Evolutionary conservation across 2,888 invertebrate genomes (phyloP).

Genomic region (Arrhopalites spinosus): DNA sequence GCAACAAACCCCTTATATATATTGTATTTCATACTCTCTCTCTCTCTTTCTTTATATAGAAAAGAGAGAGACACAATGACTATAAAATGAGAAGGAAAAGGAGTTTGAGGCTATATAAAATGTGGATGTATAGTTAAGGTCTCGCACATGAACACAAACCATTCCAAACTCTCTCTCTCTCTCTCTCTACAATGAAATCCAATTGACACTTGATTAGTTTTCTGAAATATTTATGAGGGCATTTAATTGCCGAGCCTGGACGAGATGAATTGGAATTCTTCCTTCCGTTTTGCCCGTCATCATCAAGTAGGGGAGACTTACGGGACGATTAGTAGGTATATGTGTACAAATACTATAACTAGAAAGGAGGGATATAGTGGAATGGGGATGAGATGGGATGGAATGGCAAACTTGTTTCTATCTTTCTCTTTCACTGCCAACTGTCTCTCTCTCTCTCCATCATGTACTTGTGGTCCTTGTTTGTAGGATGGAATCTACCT

Average conservation of each 20-base stretch:
- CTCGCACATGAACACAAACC: conserved; percentile 22
- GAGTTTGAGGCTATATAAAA: not conserved
- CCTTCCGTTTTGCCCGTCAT: conserved; percentile 26
- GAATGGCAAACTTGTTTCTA: too few species aligned
- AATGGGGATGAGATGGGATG: too few species aligned
- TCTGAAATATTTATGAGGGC: conserved; percentile 56
- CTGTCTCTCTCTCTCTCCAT: too few species aligned
- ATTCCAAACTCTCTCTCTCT: too few species aligned
- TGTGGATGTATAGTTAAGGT: not conserved
- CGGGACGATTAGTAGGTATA: conserved; percentile 17
- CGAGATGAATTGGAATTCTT: conserved; percentile 48
- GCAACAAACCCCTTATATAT: not conserved
- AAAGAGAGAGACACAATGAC: too few species aligned
- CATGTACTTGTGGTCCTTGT: too few species aligned
- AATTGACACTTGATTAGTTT: conserved; percentile 57
- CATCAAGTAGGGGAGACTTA: conserved; percentile 28
- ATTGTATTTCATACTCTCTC: not conserved
- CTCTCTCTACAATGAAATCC: conserved; percentile 47
- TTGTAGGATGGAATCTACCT: too few species aligned
- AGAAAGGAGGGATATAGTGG: too few species aligned
- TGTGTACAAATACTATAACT: too few species aligned
- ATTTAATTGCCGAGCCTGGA: conserved; percentile 53
- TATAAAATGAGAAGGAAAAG: not conserved
- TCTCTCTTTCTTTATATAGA: too few species aligned
- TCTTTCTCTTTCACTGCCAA: too few species aligned